Conservation (phyloP, 2,888 invertebrate species). For the Meteorus cinctellus region DNA sequence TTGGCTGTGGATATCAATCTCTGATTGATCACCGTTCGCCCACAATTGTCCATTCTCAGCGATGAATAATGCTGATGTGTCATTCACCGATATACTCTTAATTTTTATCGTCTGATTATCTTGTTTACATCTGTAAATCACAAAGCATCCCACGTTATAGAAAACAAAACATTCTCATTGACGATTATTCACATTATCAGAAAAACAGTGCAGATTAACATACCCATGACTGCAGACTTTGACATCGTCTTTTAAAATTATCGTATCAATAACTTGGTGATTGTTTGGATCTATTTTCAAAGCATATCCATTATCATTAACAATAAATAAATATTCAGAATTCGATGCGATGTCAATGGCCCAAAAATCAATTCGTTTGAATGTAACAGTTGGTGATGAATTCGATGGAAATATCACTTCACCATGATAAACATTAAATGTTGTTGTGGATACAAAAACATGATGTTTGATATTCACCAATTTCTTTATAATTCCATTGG, state of each 20-base stretch:
- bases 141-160: constrained; percentile 12
- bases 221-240: constrained; percentile 80
- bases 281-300: constrained; percentile 76
- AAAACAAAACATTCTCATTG: constrained; percentile 14
- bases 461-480: constrained; percentile 73
- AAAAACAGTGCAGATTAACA: constrained; percentile 36
- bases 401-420: constrained; percentile 62
- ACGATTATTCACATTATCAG: neutral
- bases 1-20: constrained; percentile 78
- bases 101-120: constrained; percentile 79
- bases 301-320: constrained; percentile 79
- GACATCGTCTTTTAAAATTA: constrained; percentile 79
- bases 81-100: constrained; percentile 78
- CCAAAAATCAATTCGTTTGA: constrained; percentile 75
- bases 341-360: constrained; percentile 80
- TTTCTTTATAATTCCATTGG: constrained; percentile 70
- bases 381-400: constrained; percentile 67
- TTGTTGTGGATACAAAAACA: constrained; percentile 73
- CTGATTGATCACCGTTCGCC: constrained; percentile 82
- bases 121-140: constrained; percentile 74
- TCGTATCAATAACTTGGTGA: constrained; percentile 77
- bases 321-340: constrained; percentile 77
- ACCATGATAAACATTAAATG: constrained; percentile 73
- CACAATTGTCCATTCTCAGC: constrained; percentile 81
- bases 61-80: constrained; percentile 79